These are phyloP conservation scores for Montifringilla adamsi DNA, from an alignment of 2,113 vertebrate species.

Conservation along the genomic window DNA sequence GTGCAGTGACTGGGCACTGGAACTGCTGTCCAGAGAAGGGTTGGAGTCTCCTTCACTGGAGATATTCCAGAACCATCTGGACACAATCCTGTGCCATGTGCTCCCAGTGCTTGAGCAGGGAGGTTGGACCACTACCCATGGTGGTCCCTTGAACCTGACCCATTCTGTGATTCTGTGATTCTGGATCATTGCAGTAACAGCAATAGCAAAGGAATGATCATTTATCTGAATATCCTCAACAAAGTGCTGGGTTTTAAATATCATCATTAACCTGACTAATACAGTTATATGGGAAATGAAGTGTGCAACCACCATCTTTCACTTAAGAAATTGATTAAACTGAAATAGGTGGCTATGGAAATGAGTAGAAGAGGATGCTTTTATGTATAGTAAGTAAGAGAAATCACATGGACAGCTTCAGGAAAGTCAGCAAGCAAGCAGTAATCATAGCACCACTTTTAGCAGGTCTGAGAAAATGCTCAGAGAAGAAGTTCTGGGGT, in stretches of 20 bases:
- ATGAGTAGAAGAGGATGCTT: background rate
- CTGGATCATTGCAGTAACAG: background rate
- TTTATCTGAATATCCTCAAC: background rate
- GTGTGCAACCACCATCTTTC: background rate
- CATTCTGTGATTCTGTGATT: background rate
- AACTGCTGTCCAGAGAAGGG: background rate
- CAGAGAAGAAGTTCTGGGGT: background rate
- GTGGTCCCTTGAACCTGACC: background rate
- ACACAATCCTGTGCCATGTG: background rate
- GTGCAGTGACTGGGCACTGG: fast-evolving
- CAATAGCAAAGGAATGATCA: background rate
- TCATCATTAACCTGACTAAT: background rate
- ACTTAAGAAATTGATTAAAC: background rate
- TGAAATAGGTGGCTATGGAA: background rate
- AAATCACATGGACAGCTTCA: background rate
- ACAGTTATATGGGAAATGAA: background rate
- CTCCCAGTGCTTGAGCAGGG: background rate
- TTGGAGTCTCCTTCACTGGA: background rate
- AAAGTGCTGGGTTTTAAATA: background rate
- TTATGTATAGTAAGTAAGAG: background rate
- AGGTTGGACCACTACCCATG: background rate
- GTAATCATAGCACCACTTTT: background rate
- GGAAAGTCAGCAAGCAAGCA: background rate
- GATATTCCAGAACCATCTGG: fast-evolving
- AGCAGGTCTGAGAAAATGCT: background rate